These are phyloP conservation scores for Liasis olivaceus DNA, from an alignment of 2,797 vertebrate genomes.

Conservation along the genomic window DNA sequence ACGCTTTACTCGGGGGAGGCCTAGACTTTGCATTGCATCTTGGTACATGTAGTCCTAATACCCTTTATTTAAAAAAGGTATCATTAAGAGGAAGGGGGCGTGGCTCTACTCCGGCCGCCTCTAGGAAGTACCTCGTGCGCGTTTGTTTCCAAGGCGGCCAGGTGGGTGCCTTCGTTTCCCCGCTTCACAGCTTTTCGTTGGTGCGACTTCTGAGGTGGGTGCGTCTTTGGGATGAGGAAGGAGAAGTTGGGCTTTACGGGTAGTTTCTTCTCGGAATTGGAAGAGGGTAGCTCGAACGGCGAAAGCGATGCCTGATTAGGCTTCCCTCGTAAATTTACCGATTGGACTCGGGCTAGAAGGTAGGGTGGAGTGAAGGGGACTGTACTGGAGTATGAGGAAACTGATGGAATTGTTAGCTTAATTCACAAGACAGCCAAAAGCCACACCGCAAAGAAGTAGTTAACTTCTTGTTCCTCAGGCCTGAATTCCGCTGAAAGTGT, in stretches of 20 bases:
- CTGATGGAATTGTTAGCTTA: not conserved
- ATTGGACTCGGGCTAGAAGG: too few relatives aligned
- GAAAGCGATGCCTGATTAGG: not conserved
- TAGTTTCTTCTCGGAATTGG: too few relatives aligned
- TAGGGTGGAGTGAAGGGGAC: not conserved
- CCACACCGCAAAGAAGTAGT: not conserved
- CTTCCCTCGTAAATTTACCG: not conserved
- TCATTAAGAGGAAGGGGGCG: not conserved
- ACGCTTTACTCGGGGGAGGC: fast-evolving
- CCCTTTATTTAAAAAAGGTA: not conserved
- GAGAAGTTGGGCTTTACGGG: not conserved
- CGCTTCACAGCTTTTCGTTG: not conserved
- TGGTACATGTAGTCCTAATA: slow-evolving; percentile 52
- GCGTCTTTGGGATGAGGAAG: not conserved
- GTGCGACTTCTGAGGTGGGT: not conserved
- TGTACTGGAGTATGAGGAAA: not conserved
- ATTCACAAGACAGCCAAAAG: not conserved
- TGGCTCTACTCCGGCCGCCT: not conserved
- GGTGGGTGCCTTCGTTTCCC: not conserved
- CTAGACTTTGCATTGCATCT: fast-evolving
- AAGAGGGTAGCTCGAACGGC: not conserved
- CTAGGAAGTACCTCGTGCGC: not conserved
- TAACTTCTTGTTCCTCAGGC: not conserved
- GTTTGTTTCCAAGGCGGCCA: too few relatives aligned
- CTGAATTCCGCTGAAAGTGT: not conserved